A percentile compares a stretch with the other conserved stretches of the same genome.
Conservation (phyloP, 2,113 vertebrate species). For the Sphyrna mokarran region DNA sequence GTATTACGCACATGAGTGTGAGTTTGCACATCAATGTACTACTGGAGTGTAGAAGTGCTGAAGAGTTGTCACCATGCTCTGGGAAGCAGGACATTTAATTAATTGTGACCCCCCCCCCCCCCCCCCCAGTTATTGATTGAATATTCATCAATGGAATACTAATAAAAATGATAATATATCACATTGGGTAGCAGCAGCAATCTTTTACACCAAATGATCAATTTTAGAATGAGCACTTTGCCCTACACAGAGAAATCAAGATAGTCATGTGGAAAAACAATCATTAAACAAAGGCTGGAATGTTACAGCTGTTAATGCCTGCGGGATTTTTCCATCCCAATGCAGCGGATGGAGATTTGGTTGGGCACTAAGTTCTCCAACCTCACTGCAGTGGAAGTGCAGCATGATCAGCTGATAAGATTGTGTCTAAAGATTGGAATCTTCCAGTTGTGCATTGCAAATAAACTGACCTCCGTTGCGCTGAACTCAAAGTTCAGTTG, state of each 20-base stretch:
- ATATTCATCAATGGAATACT: slow-evolving; percentile 17
- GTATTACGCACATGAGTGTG: neutral
- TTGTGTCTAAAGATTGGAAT: too few species aligned
- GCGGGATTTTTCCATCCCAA: too few species aligned
- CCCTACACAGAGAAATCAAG: neutral
- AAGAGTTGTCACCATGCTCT: slow-evolving; percentile 4
- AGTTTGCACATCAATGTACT: neutral
- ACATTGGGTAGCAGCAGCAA: neutral
- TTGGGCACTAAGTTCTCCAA: too few species aligned
- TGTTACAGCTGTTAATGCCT: neutral
- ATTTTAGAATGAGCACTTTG: neutral
- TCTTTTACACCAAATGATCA: slow-evolving; percentile 10
- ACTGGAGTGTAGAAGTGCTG: neutral
- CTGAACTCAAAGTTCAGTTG: neutral
- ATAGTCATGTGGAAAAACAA: neutral
- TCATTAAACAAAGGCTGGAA: neutral
- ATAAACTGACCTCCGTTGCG: neutral
- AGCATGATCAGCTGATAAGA: too few species aligned
- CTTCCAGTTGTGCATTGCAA: neutral
- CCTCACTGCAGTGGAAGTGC: too few species aligned
- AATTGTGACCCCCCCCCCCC: neutral
- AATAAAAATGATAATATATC: slow-evolving; percentile 35
- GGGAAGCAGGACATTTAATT: slow-evolving; percentile 14
- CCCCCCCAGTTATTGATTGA: slow-evolving; percentile 14
- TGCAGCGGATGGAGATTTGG: neutral